Conservation (phyloP, 2,888 invertebrate genomes). For the Pedicia rivosa region DNA sequence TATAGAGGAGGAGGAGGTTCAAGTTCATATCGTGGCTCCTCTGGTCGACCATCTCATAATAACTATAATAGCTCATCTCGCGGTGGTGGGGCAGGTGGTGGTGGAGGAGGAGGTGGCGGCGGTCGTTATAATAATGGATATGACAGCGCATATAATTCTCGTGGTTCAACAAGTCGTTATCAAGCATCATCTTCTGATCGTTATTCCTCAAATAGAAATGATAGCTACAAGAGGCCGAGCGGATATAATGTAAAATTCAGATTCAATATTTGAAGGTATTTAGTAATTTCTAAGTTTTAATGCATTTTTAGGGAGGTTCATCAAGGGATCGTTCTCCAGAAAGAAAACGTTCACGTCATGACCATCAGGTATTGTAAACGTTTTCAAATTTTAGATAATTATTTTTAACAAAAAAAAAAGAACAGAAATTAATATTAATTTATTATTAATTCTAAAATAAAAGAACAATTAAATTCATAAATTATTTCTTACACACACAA, state of each 20-base stretch:
- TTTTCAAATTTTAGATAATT: neutral
- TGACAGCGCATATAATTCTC: conserved; percentile 17
- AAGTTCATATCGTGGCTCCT: conserved; percentile 18
- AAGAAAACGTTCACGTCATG: conserved; percentile 26
- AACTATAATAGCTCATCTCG: neutral
- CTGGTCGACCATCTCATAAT: conserved; percentile 7
- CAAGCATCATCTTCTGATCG: conserved; percentile 19
- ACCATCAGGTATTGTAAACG: conserved; percentile 12
- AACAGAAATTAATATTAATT: neutral
- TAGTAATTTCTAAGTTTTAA: neutral
- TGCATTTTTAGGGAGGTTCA: conserved; percentile 18
- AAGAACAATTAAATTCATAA: conserved; percentile 1
- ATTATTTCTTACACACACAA: conserved; percentile 3
- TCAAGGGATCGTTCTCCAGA: conserved; percentile 27
- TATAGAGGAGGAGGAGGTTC: conserved; percentile 19
- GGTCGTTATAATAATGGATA: conserved; percentile 14
- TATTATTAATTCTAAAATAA: conserved; percentile 1
- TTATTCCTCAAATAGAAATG: conserved; percentile 19
- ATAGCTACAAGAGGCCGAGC: conserved; percentile 21
- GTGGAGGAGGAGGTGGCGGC: conserved; percentile 16
- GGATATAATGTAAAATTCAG: conserved; percentile 21
- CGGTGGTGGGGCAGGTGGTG: conserved; percentile 12
- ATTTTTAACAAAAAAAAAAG: neutral
- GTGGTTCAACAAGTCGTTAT: conserved; percentile 7
- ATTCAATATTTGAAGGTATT: neutral